Percentiles rank a stretch among this genome's conserved stretches.
phyloP scores from a whole-genome alignment of 2,888 invertebrate species.

The Brachylomia viminalis region DNA sequence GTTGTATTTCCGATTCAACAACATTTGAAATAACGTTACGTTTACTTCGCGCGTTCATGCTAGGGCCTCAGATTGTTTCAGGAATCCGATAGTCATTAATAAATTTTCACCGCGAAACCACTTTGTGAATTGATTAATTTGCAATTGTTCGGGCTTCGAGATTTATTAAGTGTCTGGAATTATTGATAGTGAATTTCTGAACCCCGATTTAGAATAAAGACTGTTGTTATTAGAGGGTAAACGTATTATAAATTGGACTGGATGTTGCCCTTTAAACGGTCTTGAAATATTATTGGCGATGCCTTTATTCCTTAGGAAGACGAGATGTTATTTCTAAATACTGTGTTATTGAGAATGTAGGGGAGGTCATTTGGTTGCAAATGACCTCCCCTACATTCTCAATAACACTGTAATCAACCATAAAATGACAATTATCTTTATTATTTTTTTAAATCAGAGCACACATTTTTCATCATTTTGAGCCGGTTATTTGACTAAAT shows the following conservation, averaged over 20 bases:
- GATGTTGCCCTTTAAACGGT: not conserved
- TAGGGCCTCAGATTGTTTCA: conserved; percentile 39
- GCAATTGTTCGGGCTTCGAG: conserved; percentile 42
- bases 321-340: not conserved
- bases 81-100: conserved; percentile 58
- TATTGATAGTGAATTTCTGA: conserved; percentile 48
- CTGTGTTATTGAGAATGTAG: no score
- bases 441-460: no score
- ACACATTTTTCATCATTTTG: no score
- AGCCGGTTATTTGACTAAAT: no score
- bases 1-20: not conserved
- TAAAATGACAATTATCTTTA: no score
- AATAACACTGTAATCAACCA: no score
- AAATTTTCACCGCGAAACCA: conserved; percentile 54
- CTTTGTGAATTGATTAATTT: conserved; percentile 60
- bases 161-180: conserved; percentile 57
- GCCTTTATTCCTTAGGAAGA: not conserved
- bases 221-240: conserved; percentile 5
- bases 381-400: no score
- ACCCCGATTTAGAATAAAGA: conserved; percentile 25
- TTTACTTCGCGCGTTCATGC: no score
- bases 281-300: not conserved
- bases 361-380: no score
- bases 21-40: not conserved
- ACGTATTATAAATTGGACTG: conserved; percentile 8